Percentiles rank a stretch among this genome's conserved stretches.
Evolutionary conservation across 2,797 vertebrate species (phyloP).

Genomic region (Rhabdomys pumilio): DNA sequence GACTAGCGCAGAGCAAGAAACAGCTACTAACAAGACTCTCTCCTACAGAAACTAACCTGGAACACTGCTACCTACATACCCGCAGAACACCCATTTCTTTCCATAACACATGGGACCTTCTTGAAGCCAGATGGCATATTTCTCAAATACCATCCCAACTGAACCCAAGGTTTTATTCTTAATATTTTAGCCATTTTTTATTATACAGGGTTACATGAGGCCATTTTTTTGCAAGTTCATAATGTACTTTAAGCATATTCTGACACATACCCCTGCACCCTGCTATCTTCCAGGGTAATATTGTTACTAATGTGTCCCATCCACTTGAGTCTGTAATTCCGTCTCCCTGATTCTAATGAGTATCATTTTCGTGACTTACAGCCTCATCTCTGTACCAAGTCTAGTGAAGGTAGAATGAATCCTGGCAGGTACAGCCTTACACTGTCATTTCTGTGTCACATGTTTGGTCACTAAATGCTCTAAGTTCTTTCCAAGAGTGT

Average conservation of each 20-base stretch:
- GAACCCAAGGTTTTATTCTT: constrained; percentile 1
- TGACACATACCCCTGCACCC: background rate
- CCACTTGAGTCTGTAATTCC: constrained; percentile 37
- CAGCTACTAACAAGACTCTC: background rate
- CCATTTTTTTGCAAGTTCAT: background rate
- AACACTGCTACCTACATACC: background rate
- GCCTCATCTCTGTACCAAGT: constrained; percentile 1
- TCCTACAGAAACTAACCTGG: constrained; percentile 4
- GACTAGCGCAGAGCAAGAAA: background rate
- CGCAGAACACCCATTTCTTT: background rate
- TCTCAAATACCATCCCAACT: background rate
- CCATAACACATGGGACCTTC: background rate
- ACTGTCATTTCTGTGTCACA: background rate
- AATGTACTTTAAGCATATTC: background rate
- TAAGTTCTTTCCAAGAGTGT: constrained; percentile 27
- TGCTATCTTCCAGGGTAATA: background rate
- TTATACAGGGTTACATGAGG: background rate
- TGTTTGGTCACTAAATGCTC: constrained; percentile 37
- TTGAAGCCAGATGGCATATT: background rate
- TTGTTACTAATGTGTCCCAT: background rate
- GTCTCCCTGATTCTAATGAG: background rate
- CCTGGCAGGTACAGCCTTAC: constrained; percentile 46
- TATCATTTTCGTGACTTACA: background rate
- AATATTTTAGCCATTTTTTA: background rate
- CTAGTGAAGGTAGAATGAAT: constrained; percentile 44